Percentiles rank a stretch among this genome's conserved stretches.
phyloP scores from a whole-genome alignment of 2,888 invertebrate genomes.

The Lycia hirtaria region DNA sequence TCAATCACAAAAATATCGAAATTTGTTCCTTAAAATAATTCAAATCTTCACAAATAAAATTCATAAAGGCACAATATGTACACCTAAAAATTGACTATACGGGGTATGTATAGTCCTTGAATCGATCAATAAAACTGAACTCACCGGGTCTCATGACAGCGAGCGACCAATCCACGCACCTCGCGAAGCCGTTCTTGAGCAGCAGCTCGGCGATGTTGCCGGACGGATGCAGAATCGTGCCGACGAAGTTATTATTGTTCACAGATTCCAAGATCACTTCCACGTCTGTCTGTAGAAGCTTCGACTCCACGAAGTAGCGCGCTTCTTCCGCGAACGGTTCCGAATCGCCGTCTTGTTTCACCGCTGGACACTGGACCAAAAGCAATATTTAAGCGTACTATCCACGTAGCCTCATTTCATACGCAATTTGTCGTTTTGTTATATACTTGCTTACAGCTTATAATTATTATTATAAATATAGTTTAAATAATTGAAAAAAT shows the following conservation, averaged over 20 bases:
- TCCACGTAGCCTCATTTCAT: too few species aligned
- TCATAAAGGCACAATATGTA: too few species aligned
- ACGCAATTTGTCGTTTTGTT: too few species aligned
- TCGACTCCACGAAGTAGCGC: slow-evolving; percentile 95
- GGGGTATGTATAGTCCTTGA: neutral
- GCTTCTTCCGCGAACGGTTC: slow-evolving; percentile 95
- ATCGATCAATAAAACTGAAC: slow-evolving; percentile 16
- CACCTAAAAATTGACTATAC: too few species aligned
- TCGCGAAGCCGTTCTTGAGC: slow-evolving; percentile 95
- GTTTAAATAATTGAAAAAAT: too few species aligned
- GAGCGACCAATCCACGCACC: slow-evolving; percentile 87
- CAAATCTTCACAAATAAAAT: too few species aligned
- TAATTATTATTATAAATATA: too few species aligned
- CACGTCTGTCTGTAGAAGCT: slow-evolving; percentile 95
- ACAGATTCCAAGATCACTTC: slow-evolving; percentile 96
- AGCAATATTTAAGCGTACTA: too few species aligned
- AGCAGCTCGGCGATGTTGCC: slow-evolving; percentile 97
- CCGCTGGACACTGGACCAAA: slow-evolving; percentile 88
- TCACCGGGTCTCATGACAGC: slow-evolving; percentile 79
- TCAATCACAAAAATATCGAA: too few species aligned
- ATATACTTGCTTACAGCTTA: too few species aligned
- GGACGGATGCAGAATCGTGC: slow-evolving; percentile 95
- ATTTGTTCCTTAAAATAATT: too few species aligned
- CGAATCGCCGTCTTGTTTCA: slow-evolving; percentile 90
- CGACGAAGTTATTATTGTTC: slow-evolving; percentile 97